Evolutionary conservation across 2,797 vertebrate species (phyloP).

Genomic region (Sebastes itinus): DNA sequence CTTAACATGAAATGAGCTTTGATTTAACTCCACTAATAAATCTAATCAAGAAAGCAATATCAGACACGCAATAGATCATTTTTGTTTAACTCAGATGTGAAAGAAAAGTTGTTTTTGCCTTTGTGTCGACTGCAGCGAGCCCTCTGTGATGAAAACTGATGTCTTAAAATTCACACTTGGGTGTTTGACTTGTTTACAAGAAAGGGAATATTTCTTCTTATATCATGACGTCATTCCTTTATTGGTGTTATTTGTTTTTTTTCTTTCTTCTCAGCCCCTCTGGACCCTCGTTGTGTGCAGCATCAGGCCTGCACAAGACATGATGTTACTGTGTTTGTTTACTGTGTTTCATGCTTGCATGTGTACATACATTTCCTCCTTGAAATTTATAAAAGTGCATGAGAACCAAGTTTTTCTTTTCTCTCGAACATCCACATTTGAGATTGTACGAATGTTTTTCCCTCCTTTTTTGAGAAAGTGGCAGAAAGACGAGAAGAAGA

Average conservation of each 20-base stretch:
- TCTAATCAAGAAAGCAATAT: constrained; percentile 61
- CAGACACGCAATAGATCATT: constrained; percentile 43
- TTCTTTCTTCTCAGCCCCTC: neutral
- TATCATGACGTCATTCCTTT: constrained; percentile 52
- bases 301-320: neutral
- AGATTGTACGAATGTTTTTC: constrained; percentile 25
- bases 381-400: neutral
- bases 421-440: constrained; percentile 18
- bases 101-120: constrained; percentile 22
- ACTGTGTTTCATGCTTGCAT: constrained; percentile 28
- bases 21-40: constrained; percentile 37
- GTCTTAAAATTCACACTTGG: constrained; percentile 49
- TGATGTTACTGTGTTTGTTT: constrained; percentile 52
- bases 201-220: constrained; percentile 77
- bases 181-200: constrained; percentile 64
- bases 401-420: constrained; percentile 10
- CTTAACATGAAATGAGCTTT: constrained; percentile 43
- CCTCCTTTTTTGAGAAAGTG: neutral
- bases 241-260: neutral
- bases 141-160: constrained; percentile 11
- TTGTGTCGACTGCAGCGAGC: constrained; percentile 26
- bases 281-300: constrained; percentile 2
- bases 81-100: constrained; percentile 29
- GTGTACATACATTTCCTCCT: constrained; percentile 39
- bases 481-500: constrained; percentile 12